phyloP scores from a whole-genome alignment of 2,888 invertebrate genomes.

The Homarus gammarus region DNA sequence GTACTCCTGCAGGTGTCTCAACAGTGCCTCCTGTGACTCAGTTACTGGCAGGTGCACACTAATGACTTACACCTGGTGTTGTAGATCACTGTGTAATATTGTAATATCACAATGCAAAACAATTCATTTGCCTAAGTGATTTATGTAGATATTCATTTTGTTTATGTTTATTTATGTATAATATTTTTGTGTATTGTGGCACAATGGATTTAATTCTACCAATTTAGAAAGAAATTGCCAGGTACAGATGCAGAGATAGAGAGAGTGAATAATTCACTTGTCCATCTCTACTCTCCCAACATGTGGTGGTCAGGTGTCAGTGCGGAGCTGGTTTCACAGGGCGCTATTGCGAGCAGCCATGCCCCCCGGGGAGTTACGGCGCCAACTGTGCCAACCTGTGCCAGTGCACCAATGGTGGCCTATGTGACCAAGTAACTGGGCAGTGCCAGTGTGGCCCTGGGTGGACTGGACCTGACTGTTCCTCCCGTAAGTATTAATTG shows the following conservation, averaged over 20 bases:
- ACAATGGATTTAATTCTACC: no score
- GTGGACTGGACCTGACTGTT: constrained; percentile 64
- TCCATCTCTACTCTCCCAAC: no score
- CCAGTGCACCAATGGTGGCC: constrained; percentile 77
- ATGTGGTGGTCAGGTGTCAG: constrained; percentile 63
- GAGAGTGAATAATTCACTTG: no score
- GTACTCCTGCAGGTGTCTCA: constrained; percentile 87
- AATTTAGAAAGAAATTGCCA: no score
- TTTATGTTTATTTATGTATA: no score
- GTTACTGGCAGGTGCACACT: constrained; percentile 79
- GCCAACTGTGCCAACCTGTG: constrained; percentile 77
- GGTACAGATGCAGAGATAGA: no score
- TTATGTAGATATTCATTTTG: no score
- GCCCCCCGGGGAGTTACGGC: constrained; percentile 77
- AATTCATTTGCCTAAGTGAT: no score
- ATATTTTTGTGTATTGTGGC: no score
- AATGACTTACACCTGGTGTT: not conserved
- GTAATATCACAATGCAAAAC: no score
- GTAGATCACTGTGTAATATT: not conserved
- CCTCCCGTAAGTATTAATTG: constrained; percentile 41
- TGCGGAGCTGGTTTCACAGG: constrained; percentile 71
- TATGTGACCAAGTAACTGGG: constrained; percentile 78
- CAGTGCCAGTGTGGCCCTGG: constrained; percentile 77
- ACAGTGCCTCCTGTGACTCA: constrained; percentile 92
- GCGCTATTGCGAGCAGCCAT: constrained; percentile 76